Percentiles rank a stretch among this genome's conserved stretches.
Conservation (phyloP, 2,888 invertebrate species). For the Latrodectus elegans region DNA sequence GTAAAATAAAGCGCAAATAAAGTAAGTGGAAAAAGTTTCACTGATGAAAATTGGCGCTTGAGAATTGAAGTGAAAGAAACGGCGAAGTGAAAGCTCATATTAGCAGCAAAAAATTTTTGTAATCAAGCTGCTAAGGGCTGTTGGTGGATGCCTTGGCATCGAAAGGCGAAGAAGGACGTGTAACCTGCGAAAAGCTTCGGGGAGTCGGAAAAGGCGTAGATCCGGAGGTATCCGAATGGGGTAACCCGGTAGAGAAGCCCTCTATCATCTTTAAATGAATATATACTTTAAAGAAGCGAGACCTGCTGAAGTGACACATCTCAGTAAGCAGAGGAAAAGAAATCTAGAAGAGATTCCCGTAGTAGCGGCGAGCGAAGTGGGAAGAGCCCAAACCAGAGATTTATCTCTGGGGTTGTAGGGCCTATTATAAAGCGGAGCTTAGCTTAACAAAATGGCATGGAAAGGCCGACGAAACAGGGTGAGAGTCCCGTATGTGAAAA, state of each 20-base stretch:
- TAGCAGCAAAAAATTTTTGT: neutral
- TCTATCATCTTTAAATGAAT: neutral
- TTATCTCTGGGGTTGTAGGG: neutral
- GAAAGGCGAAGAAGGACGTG: constrained; percentile 47
- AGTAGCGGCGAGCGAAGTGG: constrained; percentile 81
- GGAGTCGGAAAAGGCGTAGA: constrained; percentile 14
- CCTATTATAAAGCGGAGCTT: too few relatives aligned
- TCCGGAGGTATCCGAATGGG: constrained; percentile 32
- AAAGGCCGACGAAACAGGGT: constrained; percentile 16
- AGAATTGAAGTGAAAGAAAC: neutral
- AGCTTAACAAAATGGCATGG: constrained; percentile 5
- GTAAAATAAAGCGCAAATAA: too few relatives aligned
- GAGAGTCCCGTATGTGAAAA: constrained; percentile 18
- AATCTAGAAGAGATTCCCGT: constrained; percentile 80
- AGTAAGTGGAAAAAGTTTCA: neutral
- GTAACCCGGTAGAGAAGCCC: constrained; percentile 10
- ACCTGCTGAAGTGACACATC: constrained; percentile 80
- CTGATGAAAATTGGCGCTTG: neutral
- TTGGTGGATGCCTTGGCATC: constrained; percentile 36
- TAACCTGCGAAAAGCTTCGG: constrained; percentile 22
- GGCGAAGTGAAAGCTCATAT: neutral
- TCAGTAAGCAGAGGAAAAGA: constrained; percentile 83
- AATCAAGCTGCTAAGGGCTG: constrained; percentile 17
- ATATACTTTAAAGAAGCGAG: neutral
- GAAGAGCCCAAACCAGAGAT: constrained; percentile 78